These are phyloP conservation scores for Hemicentrotus pulcherrimus DNA, from an alignment of 35 echinoderm and acorn worm genomes.

Conservation along the genomic window DNA sequence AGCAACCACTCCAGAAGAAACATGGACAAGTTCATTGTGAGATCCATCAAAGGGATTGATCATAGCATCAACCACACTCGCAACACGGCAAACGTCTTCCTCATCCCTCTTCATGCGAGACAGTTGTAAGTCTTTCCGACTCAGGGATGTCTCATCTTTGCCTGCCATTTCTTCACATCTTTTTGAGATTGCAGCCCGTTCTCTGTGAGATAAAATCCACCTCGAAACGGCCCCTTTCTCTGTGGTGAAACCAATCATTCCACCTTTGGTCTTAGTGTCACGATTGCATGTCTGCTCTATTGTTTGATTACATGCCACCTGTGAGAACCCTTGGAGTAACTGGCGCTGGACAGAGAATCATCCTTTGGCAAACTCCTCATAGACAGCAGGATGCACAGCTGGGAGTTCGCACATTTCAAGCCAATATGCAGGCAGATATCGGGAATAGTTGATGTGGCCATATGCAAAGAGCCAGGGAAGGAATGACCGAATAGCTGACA, in stretches of 20 bases:
- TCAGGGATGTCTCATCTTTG: background rate
- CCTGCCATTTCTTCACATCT: conserved; percentile 70
- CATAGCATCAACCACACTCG: conserved; percentile 22
- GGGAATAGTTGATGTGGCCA: conserved; percentile 60
- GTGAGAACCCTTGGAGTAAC: background rate
- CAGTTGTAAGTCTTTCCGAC: background rate
- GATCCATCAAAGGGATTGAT: conserved; percentile 52
- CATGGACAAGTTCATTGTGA: background rate
- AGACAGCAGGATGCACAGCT: conserved; percentile 42
- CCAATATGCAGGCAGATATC: conserved; percentile 69
- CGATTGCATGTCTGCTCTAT: conserved; percentile 73
- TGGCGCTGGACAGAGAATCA: conserved; percentile 57
- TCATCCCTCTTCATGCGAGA: background rate
- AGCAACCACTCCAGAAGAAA: background rate
- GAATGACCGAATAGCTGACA: conserved; percentile 16
- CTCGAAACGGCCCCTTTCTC: conserved; percentile 40
- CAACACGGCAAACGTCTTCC: background rate
- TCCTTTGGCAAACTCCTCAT: conserved; percentile 24
- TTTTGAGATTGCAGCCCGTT: conserved; percentile 56
- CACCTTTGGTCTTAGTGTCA: background rate
- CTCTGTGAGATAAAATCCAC: conserved; percentile 62
- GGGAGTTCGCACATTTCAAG: conserved; percentile 61
- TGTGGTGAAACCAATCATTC: conserved; percentile 56
- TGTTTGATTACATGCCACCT: background rate
- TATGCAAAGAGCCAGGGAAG: conserved; percentile 79